These are phyloP conservation scores for Cirrhinus mrigala DNA, from an alignment of 2,797 vertebrate genomes.

Conservation along the genomic window DNA sequence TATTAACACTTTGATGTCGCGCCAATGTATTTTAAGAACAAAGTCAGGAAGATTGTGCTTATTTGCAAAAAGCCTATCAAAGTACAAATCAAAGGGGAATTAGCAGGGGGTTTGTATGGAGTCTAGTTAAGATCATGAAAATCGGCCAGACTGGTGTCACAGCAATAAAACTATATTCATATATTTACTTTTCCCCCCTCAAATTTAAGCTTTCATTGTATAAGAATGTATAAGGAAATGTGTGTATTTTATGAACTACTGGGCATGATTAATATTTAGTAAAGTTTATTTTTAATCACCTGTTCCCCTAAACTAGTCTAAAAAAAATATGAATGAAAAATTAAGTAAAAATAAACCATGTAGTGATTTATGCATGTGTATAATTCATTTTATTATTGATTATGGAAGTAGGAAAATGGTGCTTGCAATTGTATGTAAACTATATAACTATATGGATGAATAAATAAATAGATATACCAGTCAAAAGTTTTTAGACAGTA, in stretches of 20 bases:
- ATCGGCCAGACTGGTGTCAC: background rate
- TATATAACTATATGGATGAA: too few species aligned
- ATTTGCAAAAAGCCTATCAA: slow-evolving; percentile 20
- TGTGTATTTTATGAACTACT: too few species aligned
- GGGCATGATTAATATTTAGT: too few species aligned
- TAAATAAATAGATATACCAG: too few species aligned
- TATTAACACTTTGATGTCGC: slow-evolving; percentile 33
- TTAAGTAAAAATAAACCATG: background rate
- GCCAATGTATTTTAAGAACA: slow-evolving; percentile 48
- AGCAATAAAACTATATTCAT: background rate
- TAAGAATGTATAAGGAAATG: too few species aligned
- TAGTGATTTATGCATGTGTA: too few species aligned
- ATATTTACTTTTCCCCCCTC: too few species aligned
- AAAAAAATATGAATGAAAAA: too few species aligned
- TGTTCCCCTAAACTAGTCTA: background rate
- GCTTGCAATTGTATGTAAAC: background rate
- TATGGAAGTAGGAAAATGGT: background rate
- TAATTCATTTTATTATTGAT: background rate
- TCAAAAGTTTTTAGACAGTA: too few species aligned
- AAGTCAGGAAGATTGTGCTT: slow-evolving; percentile 44
- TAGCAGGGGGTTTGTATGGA: background rate
- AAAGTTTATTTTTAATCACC: background rate
- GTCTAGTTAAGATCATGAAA: background rate
- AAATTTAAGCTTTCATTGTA: too few species aligned
- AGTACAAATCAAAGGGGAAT: background rate